These are phyloP conservation scores for Eilema griseolum DNA, from an alignment of 2,888 invertebrate genomes.

Conservation along the genomic window DNA sequence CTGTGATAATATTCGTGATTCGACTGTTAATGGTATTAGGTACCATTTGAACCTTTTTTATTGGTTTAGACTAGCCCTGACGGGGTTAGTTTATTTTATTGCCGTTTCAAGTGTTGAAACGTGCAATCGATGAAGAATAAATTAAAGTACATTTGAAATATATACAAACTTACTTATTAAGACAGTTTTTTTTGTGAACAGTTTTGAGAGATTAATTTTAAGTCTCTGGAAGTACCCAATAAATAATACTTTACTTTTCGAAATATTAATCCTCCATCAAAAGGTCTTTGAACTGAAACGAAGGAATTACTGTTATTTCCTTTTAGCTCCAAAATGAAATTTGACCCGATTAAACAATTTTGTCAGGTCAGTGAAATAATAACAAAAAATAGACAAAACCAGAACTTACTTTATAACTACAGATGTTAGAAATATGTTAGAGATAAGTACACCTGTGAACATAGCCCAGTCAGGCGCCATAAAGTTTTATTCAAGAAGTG, in stretches of 20 bases:
- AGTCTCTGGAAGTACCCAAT: not conserved
- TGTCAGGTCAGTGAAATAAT: no score
- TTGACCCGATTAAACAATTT: no score
- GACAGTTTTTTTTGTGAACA: not conserved
- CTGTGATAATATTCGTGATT: slow-evolving; percentile 37
- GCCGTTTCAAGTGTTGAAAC: slow-evolving; percentile 25
- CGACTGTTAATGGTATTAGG: slow-evolving; percentile 41
- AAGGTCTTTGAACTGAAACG: slow-evolving; percentile 37
- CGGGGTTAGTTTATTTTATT: slow-evolving; percentile 30
- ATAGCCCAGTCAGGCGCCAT: not conserved
- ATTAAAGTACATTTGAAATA: not conserved
- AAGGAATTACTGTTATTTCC: slow-evolving; percentile 64
- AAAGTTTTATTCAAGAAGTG: no score
- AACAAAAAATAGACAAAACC: no score
- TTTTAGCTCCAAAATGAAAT: no score
- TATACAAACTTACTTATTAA: no score
- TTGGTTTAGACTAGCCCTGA: slow-evolving; percentile 27
- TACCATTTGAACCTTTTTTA: slow-evolving; percentile 35
- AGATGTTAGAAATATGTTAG: no score
- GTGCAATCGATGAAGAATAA: not conserved
- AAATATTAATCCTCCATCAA: not conserved
- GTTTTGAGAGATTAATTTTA: not conserved
- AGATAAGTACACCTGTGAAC: no score
- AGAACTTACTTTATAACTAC: no score
- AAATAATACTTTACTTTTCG: not conserved